These are phyloP conservation scores for Sturmia bella DNA, from an alignment of 2,888 invertebrate species.

Conservation along the genomic window DNA sequence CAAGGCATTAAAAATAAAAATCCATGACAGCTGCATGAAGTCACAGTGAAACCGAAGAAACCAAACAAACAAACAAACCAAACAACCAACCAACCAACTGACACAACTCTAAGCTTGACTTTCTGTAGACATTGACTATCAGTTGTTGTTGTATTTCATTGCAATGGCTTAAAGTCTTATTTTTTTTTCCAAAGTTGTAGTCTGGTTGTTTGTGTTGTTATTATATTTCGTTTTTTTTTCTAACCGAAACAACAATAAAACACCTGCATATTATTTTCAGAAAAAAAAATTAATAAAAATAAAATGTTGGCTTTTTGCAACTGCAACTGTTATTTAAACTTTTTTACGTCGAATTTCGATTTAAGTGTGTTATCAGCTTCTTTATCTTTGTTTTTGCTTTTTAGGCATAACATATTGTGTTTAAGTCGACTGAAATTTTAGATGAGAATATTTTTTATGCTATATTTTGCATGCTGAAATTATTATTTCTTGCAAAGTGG, in stretches of 20 bases:
- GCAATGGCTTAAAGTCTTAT: conserved; percentile 40
- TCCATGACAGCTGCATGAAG: conserved; percentile 65
- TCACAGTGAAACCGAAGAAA: conserved; percentile 63
- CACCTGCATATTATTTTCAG: conserved; percentile 59
- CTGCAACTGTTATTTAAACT: conserved; percentile 61
- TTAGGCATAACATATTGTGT: conserved; percentile 51
- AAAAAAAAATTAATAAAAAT: background rate
- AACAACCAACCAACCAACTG: conserved; percentile 47
- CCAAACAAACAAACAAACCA: conserved; percentile 35
- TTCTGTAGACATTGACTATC: conserved; percentile 59
- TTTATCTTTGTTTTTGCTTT: conserved; percentile 13
- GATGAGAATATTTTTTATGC: conserved; percentile 47
- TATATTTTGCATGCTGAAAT: conserved; percentile 14
- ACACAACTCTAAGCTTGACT: conserved; percentile 61
- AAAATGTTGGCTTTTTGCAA: conserved; percentile 44
- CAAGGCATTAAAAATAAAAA: conserved; percentile 36
- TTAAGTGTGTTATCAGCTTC: conserved; percentile 40
- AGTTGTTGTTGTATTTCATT: conserved; percentile 24
- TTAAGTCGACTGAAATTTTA: conserved; percentile 45
- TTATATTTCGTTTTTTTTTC: conserved; percentile 20
- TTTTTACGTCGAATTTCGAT: conserved; percentile 31
- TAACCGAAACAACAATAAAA: conserved; percentile 55
- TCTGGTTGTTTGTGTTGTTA: conserved; percentile 43
- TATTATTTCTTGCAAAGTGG: background rate
- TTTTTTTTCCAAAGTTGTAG: conserved; percentile 30